A percentile compares a stretch with the other conserved stretches of the same genome.
Evolutionary conservation across 2,113 vertebrate species (phyloP).

Genomic region (Morone saxatilis): DNA sequence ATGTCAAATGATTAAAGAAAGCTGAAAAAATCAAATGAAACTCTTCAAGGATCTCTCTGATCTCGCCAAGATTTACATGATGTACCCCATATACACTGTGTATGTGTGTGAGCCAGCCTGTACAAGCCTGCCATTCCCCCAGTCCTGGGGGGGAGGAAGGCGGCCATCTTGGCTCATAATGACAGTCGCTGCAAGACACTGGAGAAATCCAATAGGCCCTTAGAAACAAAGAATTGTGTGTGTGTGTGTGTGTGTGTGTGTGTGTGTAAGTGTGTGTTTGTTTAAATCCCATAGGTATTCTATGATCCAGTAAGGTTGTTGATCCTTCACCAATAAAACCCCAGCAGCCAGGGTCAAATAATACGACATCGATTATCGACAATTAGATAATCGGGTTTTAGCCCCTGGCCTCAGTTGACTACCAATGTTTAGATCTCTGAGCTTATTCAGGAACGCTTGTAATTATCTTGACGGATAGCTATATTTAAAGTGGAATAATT

Average conservation of each 20-base stretch:
- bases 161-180: conserved; percentile 56
- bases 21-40: background rate
- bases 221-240: conserved; percentile 10
- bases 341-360: conserved; percentile 54
- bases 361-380: conserved; percentile 45
- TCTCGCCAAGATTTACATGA: background rate
- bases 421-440: background rate
- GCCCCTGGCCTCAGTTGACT: conserved; percentile 22
- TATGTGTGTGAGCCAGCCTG: background rate
- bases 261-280: conserved; percentile 6
- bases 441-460: background rate
- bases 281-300: conserved; percentile 57
- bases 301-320: conserved; percentile 65
- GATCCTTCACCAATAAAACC: conserved; percentile 63
- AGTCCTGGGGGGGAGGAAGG: conserved; percentile 34
- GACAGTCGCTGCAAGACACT: conserved; percentile 28
- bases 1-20: background rate
- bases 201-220: conserved; percentile 64
- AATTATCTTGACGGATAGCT: background rate
- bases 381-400: conserved; percentile 31
- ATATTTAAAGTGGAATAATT: background rate
- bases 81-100: background rate
- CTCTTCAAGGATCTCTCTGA: background rate
- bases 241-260: background rate
- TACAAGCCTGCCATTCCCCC: background rate